These are phyloP conservation scores for Pseudochromis fuscus DNA, from an alignment of 2,797 vertebrate genomes.

Conservation along the genomic window DNA sequence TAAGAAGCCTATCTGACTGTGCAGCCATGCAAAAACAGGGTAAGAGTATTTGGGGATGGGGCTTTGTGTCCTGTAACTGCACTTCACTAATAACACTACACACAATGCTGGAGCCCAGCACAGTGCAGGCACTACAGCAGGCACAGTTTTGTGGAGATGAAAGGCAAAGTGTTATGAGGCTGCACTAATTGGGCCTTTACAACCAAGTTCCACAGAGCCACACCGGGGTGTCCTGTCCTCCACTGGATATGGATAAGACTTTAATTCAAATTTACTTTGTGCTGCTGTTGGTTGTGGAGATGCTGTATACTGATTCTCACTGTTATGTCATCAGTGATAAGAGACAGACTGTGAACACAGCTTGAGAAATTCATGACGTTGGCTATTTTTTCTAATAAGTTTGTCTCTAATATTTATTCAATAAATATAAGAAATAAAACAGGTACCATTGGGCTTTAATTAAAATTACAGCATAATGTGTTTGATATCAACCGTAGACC, in stretches of 20 bases:
- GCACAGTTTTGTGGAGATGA: slow-evolving; percentile 74
- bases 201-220: slow-evolving; percentile 64
- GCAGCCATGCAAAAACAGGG: slow-evolving; percentile 22
- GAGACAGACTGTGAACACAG: slow-evolving; percentile 21
- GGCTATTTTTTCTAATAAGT: too few relatives aligned
- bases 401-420: too few relatives aligned
- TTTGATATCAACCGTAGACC: slow-evolving; percentile 10
- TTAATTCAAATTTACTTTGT: slow-evolving; percentile 73
- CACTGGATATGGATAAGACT: slow-evolving; percentile 61
- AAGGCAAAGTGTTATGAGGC: slow-evolving; percentile 78
- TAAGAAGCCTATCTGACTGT: slow-evolving; percentile 30
- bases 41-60: slow-evolving; percentile 17
- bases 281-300: slow-evolving; percentile 56
- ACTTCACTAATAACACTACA: slow-evolving; percentile 51
- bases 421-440: slow-evolving; percentile 5
- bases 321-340: slow-evolving; percentile 11
- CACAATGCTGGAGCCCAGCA: slow-evolving; percentile 44
- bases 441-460: slow-evolving; percentile 7
- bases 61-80: slow-evolving; percentile 32
- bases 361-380: slow-evolving; percentile 37
- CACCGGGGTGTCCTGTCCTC: slow-evolving; percentile 62
- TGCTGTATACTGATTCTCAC: slow-evolving; percentile 31
- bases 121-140: slow-evolving; percentile 40
- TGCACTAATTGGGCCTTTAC: slow-evolving; percentile 84
- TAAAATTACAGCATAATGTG: slow-evolving; percentile 4